Evolutionary conservation across 2,888 invertebrate species (phyloP), one percentile per base, ranked within the genome.

Genomic region (Neocrepidodera transversa): DNA sequence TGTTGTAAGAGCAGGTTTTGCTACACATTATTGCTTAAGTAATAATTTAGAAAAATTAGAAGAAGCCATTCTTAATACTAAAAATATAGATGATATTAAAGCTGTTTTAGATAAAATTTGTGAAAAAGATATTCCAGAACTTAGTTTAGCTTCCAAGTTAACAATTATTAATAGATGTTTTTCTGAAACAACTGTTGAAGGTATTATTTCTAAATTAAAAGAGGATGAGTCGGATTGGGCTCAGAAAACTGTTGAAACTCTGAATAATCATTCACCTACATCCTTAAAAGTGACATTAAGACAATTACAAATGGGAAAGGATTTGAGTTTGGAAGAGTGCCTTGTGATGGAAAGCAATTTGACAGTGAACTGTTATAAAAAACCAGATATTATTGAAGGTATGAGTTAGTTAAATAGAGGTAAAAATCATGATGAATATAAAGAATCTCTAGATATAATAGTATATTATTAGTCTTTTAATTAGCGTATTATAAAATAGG

Each of bases 231-330:
- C 92, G 52, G 88, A 90, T 51, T 97, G 95, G 93, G 87, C 95
- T 0, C 74, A 81, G 28, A 86, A 89, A 66, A 89, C 90, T 20
- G 73, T 91, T 11, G 79, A 89, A 81, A 85, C 83, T 0, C 78
- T 97, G 7, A 78, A 78, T 1, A 88, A 89, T 79, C 89, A 95
- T 89, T 97, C 96, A 1, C 98, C 98, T 0, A 92, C 93, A 14
- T 36, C 36, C 2, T 23, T 50, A 6, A 50, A 50, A 50, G 50
- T 50, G 11, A 50, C 26, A 11, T 36, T 50, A 13, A 20, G 50
- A 20, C 50, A 50, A 16, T 20, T 50, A 17, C 50, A 50, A 14
- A 14, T 7, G 17, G 20, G 35, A 1, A 36, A 10, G 14, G 11
- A 38, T 26, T 13, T 36, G 17, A n/a, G 23, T 13, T 8, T 50